Percentiles rank a stretch among this genome's conserved stretches.
Conservation (phyloP, 2,113 vertebrate genomes). For the Notechis scutatus region DNA sequence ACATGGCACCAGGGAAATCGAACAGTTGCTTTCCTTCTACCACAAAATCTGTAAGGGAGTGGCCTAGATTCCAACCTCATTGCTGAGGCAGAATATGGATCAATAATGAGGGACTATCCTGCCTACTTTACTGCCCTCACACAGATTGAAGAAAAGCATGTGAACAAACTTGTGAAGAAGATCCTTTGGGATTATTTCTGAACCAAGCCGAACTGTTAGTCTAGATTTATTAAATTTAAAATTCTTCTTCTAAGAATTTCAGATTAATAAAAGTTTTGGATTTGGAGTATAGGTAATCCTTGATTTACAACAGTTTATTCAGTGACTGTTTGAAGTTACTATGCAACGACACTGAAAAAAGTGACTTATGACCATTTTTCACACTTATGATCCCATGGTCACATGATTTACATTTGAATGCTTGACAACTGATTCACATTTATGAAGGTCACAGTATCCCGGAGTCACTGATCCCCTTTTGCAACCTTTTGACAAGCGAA, state of each 20-base stretch:
- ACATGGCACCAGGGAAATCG: neutral
- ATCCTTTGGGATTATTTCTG: neutral
- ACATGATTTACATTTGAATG: too few relatives aligned
- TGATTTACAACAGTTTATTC: too few relatives aligned
- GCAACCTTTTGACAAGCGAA: too few relatives aligned
- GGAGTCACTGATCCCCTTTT: too few relatives aligned
- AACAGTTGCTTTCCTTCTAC: neutral
- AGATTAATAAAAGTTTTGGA: neutral
- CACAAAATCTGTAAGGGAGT: neutral
- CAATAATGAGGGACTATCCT: neutral
- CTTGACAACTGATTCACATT: too few relatives aligned
- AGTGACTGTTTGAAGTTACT: too few relatives aligned
- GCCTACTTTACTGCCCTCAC: neutral
- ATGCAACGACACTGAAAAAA: too few relatives aligned
- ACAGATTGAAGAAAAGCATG: neutral
- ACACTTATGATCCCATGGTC: too few relatives aligned
- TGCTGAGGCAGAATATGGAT: neutral
- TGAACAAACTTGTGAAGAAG: neutral
- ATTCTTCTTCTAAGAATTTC: neutral
- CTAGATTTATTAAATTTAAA: slow-evolving; percentile 20
- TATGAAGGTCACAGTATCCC: too few relatives aligned
- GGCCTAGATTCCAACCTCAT: neutral
- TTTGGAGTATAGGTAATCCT: neutral
- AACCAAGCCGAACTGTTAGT: neutral
- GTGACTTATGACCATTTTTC: too few relatives aligned